These are phyloP conservation scores for Popillia japonica DNA, from an alignment of 1,140 invertebrate species.

Conservation along the genomic window DNA sequence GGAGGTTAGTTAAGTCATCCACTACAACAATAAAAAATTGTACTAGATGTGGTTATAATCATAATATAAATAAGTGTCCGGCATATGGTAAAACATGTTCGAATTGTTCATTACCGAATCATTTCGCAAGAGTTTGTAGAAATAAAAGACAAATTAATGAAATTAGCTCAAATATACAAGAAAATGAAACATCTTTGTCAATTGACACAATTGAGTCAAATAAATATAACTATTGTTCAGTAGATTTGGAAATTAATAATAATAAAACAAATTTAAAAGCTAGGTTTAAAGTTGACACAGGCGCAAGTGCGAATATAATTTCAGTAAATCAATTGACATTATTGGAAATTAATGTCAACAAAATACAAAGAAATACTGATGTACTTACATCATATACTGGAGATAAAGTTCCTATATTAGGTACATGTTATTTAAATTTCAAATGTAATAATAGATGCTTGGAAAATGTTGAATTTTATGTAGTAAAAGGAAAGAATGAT, in stretches of 20 bases:
- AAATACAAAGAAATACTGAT: too few relatives aligned
- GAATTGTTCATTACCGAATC: neutral
- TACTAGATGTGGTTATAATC: constrained; percentile 22
- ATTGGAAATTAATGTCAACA: too few relatives aligned
- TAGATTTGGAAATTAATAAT: too few relatives aligned
- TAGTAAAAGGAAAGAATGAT: constrained; percentile 11
- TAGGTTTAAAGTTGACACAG: too few relatives aligned
- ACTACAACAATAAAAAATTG: constrained; percentile 39
- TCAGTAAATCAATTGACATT: too few relatives aligned
- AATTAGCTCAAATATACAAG: neutral
- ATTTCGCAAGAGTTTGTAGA: neutral
- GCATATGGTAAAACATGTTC: constrained; percentile 14
- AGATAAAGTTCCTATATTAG: neutral
- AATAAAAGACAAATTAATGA: neutral
- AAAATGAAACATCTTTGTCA: too few relatives aligned
- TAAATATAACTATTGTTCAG: too few relatives aligned
- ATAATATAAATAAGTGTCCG: constrained; percentile 33
- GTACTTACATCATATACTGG: too few relatives aligned
- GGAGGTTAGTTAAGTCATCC: too few relatives aligned
- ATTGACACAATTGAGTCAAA: too few relatives aligned
- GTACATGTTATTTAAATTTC: neutral
- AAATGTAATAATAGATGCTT: neutral
- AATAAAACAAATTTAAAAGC: too few relatives aligned
- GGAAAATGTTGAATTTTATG: constrained; percentile 37
- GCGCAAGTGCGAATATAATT: too few relatives aligned